Evolutionary conservation across 2,113 vertebrate species (phyloP), one percentile per base, ranked within the genome.

Genomic region (Chiloscyllium plagiosum): DNA sequence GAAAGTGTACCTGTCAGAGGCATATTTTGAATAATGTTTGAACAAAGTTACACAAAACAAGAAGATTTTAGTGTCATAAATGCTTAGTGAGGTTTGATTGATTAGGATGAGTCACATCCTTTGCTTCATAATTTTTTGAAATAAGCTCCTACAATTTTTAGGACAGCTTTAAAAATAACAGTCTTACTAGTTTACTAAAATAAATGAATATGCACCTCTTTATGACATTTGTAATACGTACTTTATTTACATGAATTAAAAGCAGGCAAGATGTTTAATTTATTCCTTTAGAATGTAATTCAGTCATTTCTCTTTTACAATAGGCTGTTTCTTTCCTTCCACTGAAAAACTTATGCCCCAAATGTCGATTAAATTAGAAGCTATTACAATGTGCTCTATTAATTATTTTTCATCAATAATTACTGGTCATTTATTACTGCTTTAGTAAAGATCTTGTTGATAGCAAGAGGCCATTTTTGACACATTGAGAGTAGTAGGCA

Each of bases 381-480:
- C 97, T 97, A 98, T 98, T 98, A 98, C 97, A 98, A 98, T 98
- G 98, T 98, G 97, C 17, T 98, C 97, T 98, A 97, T 97, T 97
- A 98, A 97, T 98, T 98, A 97, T 97, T 98, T 98, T 98, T 98
- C 98, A 98, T 97, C 98, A 97, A 97, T 98, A 98, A 98, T 98
- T 98, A 98, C 98, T 98, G 97, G 98, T 98, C 97, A 97, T 98
- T 97, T 98, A 98, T 98, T 98, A 98, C 97, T 97, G 96, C 96
- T 96, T 96, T 97, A 97, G 97, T 98, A 98, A 98, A 97, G 97
- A 97, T 8, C 97, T 98, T 97, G 97, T 98, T 97, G 97, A 97
- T 97, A 96, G 96, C 96, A 85, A 97, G 96, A 96, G n/a, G 24
- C 2, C 24, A 94, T 97, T 66, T 42, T 98, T 98, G 98, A 98